phyloP scores from a whole-genome alignment of 2,888 invertebrate species.

The Drosophila kambysellisi region DNA sequence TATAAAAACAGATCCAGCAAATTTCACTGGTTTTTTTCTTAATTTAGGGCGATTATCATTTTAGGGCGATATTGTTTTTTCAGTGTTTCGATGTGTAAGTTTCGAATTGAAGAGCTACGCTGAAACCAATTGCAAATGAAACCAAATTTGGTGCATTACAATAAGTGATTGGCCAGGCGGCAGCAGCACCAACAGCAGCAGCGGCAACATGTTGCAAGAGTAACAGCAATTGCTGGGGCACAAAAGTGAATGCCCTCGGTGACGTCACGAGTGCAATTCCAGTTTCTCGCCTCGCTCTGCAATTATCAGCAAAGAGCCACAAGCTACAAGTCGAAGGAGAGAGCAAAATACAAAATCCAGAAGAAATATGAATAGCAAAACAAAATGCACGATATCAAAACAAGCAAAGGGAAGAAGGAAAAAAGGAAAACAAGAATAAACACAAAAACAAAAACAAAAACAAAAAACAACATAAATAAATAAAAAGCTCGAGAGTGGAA shows the following conservation, averaged over 20 bases:
- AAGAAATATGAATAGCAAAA: conserved; percentile 81
- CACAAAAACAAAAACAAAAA: conserved; percentile 21
- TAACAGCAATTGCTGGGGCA: conserved; percentile 20
- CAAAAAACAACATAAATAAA: conserved; percentile 39
- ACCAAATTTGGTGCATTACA: conserved; percentile 45
- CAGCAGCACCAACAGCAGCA: conserved; percentile 30
- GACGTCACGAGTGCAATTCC: conserved; percentile 69
- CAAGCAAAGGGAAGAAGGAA: conserved; percentile 40
- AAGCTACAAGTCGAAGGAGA: conserved; percentile 18
- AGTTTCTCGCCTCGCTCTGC: conserved; percentile 62
- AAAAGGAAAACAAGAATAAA: conserved; percentile 5
- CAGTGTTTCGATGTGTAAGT: conserved; percentile 66
- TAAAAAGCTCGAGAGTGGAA: conserved; percentile 69
- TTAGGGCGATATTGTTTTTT: neutral
- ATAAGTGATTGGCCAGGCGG: conserved; percentile 52
- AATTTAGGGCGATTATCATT: neutral
- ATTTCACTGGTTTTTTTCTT: neutral
- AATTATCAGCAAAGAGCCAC: conserved; percentile 51
- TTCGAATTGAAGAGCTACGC: conserved; percentile 56
- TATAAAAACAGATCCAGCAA: neutral
- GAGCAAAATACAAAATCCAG: conserved; percentile 83
- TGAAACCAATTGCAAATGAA: conserved; percentile 48
- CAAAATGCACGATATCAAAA: conserved; percentile 78
- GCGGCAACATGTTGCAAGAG: conserved; percentile 26
- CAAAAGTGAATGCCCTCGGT: conserved; percentile 81